Evolutionary conservation across 35 echinoderm and acorn worm genomes (phyloP).

Genomic region (Stichopus chloronotus): DNA sequence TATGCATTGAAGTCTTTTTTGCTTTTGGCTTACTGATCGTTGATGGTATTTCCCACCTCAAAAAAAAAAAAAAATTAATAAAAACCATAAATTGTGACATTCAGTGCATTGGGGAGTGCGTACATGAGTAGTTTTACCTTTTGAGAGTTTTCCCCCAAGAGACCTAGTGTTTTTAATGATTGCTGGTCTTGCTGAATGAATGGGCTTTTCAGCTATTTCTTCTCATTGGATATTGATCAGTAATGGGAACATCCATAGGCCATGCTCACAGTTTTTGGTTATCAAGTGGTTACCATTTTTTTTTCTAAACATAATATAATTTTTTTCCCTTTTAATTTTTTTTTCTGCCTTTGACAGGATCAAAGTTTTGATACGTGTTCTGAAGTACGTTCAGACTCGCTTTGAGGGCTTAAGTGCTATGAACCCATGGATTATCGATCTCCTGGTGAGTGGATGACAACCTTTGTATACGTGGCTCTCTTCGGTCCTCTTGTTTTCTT

Average conservation of each 20-base stretch:
- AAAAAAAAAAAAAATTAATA: no score
- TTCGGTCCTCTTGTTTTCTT: not conserved
- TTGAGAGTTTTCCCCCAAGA: no score
- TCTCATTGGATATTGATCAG: not conserved
- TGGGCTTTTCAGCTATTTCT: not conserved
- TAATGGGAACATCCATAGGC: not conserved
- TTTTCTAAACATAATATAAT: not conserved
- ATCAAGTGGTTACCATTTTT: not conserved
- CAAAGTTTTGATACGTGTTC: conserved; percentile 87
- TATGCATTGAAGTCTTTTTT: no score
- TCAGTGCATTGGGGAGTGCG: no score
- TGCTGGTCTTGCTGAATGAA: not conserved
- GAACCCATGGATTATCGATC: conserved; percentile 99
- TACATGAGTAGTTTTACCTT: no score
- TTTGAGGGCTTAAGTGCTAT: conserved; percentile 87
- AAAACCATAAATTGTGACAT: no score
- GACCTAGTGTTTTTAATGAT: no score
- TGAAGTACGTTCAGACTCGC: conserved; percentile 85
- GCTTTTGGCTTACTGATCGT: no score
- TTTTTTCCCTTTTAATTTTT: not conserved
- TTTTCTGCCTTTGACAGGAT: conserved; percentile 67
- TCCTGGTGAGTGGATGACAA: conserved; percentile 73
- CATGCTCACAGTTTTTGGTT: not conserved
- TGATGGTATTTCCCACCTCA: no score
- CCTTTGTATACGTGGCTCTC: not conserved